A percentile compares a stretch with the other conserved stretches of the same genome.
Evolutionary conservation across 2,797 vertebrate genomes (phyloP).

Genomic region (Rhinoraja longicauda): DNA sequence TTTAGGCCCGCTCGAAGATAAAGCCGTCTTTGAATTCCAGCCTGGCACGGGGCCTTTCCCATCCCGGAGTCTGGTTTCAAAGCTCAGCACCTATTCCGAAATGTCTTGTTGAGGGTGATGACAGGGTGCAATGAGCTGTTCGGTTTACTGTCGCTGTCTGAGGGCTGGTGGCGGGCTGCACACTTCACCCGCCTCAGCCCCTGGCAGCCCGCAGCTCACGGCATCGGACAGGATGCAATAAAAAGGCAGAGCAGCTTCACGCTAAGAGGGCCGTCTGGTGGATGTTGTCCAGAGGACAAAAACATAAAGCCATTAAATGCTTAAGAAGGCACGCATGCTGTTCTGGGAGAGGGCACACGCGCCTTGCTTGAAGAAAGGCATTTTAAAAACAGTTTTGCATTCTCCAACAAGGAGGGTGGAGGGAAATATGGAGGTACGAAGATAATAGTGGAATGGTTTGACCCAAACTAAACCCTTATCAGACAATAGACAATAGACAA

Average conservation of each 20-base stretch:
- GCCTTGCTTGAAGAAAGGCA: background rate
- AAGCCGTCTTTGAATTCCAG: slow-evolving; percentile 48
- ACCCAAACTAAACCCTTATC: background rate
- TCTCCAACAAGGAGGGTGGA: background rate
- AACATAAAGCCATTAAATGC: slow-evolving; percentile 30
- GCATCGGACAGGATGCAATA: slow-evolving; percentile 42
- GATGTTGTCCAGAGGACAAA: background rate
- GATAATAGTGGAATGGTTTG: background rate
- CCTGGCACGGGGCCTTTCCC: slow-evolving; percentile 46
- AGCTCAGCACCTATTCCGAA: slow-evolving; percentile 50
- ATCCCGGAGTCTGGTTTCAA: slow-evolving; percentile 57
- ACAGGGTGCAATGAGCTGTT: slow-evolving; percentile 53
- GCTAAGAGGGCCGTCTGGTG: slow-evolving; percentile 39
- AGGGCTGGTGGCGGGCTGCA: slow-evolving; percentile 52
- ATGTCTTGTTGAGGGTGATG: slow-evolving; percentile 56
- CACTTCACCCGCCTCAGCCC: slow-evolving; percentile 40
- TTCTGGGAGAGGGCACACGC: slow-evolving; percentile 1
- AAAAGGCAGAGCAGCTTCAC: slow-evolving; percentile 37
- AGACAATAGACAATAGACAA: no score
- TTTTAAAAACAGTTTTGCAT: background rate
- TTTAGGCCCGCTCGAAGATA: slow-evolving; percentile 46
- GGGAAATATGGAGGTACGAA: background rate
- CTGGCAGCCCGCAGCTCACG: slow-evolving; percentile 38
- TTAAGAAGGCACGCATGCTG: background rate
- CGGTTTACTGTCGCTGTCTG: slow-evolving; percentile 53